These are phyloP conservation scores for Eueides isabella DNA, from an alignment of 1,140 invertebrate species.

Conservation along the genomic window DNA sequence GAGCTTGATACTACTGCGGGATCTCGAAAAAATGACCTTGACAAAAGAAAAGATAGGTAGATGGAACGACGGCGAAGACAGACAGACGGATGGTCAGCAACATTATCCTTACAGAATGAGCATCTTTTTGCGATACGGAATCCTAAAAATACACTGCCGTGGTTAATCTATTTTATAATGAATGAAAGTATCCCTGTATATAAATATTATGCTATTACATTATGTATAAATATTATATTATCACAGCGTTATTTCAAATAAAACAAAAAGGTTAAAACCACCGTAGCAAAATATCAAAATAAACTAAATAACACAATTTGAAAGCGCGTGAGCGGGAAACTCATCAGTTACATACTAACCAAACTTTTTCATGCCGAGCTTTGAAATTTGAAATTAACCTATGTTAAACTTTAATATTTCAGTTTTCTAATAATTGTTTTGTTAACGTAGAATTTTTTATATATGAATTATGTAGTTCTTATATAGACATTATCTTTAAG, in stretches of 20 bases:
- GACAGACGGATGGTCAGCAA: too few species aligned
- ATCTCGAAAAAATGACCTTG: too few species aligned
- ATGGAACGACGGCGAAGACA: too few species aligned
- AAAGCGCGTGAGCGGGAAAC: background rate
- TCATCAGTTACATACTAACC: background rate
- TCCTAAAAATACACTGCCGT: too few species aligned
- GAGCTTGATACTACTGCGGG: too few species aligned
- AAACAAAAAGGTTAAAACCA: too few species aligned
- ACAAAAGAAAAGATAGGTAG: too few species aligned
- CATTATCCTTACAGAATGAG: too few species aligned
- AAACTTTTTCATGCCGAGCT: slow-evolving; percentile 4
- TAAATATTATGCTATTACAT: background rate
- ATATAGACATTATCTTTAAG: background rate
- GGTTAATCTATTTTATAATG: too few species aligned
- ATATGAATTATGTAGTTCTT: background rate
- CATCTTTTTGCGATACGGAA: too few species aligned
- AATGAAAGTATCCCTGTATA: too few species aligned
- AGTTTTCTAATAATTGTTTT: background rate
- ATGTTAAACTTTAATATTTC: background rate
- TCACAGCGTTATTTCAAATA: background rate
- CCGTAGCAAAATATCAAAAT: background rate
- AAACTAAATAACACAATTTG: background rate
- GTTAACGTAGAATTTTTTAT: too few species aligned
- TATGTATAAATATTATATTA: background rate
- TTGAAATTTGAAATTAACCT: background rate